Evolutionary conservation across 2,113 vertebrate species (phyloP), one percentile per base, ranked within the genome.

Genomic region (Propithecus coquereli): DNA sequence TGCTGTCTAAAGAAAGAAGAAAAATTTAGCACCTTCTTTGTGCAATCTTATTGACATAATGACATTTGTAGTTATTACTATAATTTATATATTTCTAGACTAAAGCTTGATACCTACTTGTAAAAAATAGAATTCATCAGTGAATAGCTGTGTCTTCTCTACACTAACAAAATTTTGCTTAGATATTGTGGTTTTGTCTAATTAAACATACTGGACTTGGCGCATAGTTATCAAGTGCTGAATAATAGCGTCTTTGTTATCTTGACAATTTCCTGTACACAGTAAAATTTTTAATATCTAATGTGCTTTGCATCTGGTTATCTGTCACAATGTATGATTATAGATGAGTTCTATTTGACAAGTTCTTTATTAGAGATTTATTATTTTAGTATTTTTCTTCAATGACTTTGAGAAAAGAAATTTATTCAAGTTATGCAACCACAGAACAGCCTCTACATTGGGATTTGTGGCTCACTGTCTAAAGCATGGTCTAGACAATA

Each of bases 401-500:
- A 89, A 20, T 87, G 54, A 95, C 20, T 91, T 82, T 80, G 37
- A 50, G 86, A 73, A 32, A 74, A 85, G 11, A 96, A 90, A 90
- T 61, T 90, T 91, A 86, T 97, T 97, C 54, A 95, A 94, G 91
- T 96, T 98, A 89, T 91, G 61, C 34, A 96, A 97, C 84, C 91
- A 82, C 91, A 80, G 66, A 97, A 94, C 40, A 84, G 90, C 22
- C 34, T 96, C 91, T 76, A 89, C 82, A 83, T 76, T 93, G 83
- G 82, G 80, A 96, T 94, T 95, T 97, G 96, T 91, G 93, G 96
- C 93, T 98, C 77, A 40, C 57, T 89, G 88, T 96, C 94, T 96
- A 83, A 90, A 97, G 47, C 27, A n/a, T 71, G 79, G 97, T 98
- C 97, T 97, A 98, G 97, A 97, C 97, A 95, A 97, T 93, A 95